phyloP scores from a whole-genome alignment of 2,113 vertebrate genomes.

The human (Homo sapiens) region GRCh38 chr7:138872001-138872500 shows the following conservation, averaged over 20 bases:
- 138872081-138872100: too few species aligned
- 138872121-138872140: too few species aligned
- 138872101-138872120: too few species aligned
- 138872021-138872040: too few species aligned
- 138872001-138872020: too few species aligned
- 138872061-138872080: too few species aligned
- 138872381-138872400: background rate
- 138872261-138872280: background rate
- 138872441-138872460: background rate
- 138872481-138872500: background rate
- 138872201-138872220: too few species aligned
- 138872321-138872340: background rate
- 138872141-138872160: too few species aligned
- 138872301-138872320: background rate
- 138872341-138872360: background rate
- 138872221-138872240: rapidly evolving
- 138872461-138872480: background rate
- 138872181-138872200: too few species aligned
- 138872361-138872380: background rate
- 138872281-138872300: background rate
- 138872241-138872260: background rate
- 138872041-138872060: too few species aligned
- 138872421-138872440: background rate
- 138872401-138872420: background rate
- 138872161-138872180: too few species aligned